Evolutionary conservation across 92 coral and sea anemone species (phyloP), one percentile per base, ranked within the genome.

Genomic region (Porites lobata): DNA sequence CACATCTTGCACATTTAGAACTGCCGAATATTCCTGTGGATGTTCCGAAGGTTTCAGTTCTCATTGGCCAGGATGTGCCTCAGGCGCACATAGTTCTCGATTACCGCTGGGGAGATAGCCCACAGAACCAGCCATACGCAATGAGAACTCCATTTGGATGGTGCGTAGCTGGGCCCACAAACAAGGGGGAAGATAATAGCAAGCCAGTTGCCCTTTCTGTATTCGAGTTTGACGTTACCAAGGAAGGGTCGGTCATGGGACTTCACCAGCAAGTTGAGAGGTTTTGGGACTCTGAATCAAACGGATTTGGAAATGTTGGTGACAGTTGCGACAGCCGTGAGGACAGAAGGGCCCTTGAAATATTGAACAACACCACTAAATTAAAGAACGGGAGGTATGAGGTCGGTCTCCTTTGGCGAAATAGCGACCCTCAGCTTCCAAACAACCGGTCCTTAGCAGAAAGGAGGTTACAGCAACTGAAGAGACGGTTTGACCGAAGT

Each of bases 11-110:
- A n/a, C n/a, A n/a, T n/a, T n/a, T n/a, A n/a, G n/a, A n/a, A n/a
- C n/a, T n/a, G n/a, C n/a, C n/a, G n/a, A n/a, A n/a, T n/a, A n/a
- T n/a, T n/a, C n/a, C n/a, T n/a, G n/a, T n/a, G n/a, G n/a, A n/a
- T n/a, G n/a, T n/a, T n/a, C n/a, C n/a, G n/a, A n/a, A n/a, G n/a
- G n/a, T n/a, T n/a, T n/a, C n/a, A n/a, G n/a, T n/a, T n/a, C n/a
- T n/a, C n/a, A n/a, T n/a, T n/a, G n/a, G n/a, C n/a, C n/a, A 91
- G 56, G 91, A 86, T 51, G 94, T 91, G 71, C 94, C 94, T 58
- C 94, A 91, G 77, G 91, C 91, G 9, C 94, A 91, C 74, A 58
- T 87, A 58, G 91, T 91, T 4, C 67, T 85, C 8, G 91, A 91
- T 7, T 76, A 91, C 51, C 52, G 88, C 24, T 91, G 88, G 88